Conservation (phyloP, 1,140 invertebrate genomes). For the Copidosoma floridanum region DNA sequence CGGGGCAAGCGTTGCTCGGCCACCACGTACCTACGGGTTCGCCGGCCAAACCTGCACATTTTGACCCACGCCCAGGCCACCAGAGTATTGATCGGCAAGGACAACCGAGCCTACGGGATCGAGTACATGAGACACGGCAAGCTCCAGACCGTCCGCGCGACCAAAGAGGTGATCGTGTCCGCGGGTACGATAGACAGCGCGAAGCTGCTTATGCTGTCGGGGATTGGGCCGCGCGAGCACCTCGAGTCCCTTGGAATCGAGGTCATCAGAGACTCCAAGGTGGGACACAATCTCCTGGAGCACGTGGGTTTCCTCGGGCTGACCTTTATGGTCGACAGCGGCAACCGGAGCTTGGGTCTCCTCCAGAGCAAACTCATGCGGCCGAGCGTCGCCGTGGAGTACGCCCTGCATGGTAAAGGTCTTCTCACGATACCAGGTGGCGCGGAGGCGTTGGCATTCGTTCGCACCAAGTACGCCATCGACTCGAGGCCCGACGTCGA, state of each 20-base stretch:
- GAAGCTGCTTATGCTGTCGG: slow-evolving; percentile 72
- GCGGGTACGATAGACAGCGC: slow-evolving; percentile 70
- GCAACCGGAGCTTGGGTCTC: slow-evolving; percentile 45
- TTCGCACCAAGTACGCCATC: slow-evolving; percentile 55
- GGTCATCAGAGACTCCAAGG: slow-evolving; percentile 65
- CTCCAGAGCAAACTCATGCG: slow-evolving; percentile 29
- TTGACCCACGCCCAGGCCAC: slow-evolving; percentile 64
- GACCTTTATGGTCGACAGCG: slow-evolving; percentile 57
- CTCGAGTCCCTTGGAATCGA: slow-evolving; percentile 68
- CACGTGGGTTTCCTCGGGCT: slow-evolving; percentile 70
- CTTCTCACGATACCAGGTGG: slow-evolving; percentile 55
- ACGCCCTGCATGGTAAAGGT: slow-evolving; percentile 52
- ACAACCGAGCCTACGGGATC: slow-evolving; percentile 60
- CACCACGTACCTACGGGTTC: slow-evolving; percentile 61
- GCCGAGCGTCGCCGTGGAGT: slow-evolving; percentile 43
- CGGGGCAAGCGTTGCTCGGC: slow-evolving; percentile 65
- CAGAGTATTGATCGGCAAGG: slow-evolving; percentile 62
- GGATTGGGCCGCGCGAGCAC: slow-evolving; percentile 69
- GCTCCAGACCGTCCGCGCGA: slow-evolving; percentile 51
- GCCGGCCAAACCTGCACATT: slow-evolving; percentile 68
- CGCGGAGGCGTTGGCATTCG: slow-evolving; percentile 57
- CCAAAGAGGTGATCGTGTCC: slow-evolving; percentile 68
- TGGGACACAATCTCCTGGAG: slow-evolving; percentile 72
- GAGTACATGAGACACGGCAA: slow-evolving; percentile 59
- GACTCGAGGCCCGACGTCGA: slow-evolving; percentile 60